These are phyloP conservation scores for Gadus macrocephalus DNA, from an alignment of 2,113 vertebrate species.

Conservation along the genomic window DNA sequence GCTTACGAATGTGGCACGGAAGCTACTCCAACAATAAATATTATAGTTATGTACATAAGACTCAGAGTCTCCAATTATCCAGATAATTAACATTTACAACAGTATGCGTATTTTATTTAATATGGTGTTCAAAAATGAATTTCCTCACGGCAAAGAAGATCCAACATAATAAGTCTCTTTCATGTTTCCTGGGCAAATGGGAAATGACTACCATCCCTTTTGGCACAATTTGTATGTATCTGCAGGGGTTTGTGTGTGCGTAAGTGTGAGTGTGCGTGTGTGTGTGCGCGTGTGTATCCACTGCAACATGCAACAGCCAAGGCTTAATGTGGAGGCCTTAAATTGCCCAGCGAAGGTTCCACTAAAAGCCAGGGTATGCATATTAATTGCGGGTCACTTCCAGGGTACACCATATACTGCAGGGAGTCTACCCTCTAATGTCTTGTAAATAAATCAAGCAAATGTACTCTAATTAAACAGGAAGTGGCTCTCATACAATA, in stretches of 20 bases:
- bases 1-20: too few relatives aligned
- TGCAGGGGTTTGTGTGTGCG: too few relatives aligned
- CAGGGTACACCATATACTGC: conserved; percentile 28
- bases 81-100: too few relatives aligned
- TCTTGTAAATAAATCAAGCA: conserved; percentile 48
- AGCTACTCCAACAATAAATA: too few relatives aligned
- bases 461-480: conserved; percentile 50
- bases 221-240: conserved; percentile 15
- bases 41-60: too few relatives aligned
- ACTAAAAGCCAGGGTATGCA: conserved; percentile 21
- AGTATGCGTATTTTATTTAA: conserved; percentile 17
- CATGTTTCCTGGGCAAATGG: conserved; percentile 13
- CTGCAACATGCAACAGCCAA: conserved; percentile 12
- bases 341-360: conserved; percentile 23
- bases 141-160: neutral
- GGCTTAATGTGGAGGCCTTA: neutral
- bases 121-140: conserved; percentile 12
- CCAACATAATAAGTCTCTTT: neutral
- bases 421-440: conserved; percentile 27
- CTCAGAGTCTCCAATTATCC: too few relatives aligned
- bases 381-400: conserved; percentile 45
- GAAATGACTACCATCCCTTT: neutral
- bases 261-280: too few relatives aligned
- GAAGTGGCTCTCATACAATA: conserved; percentile 42
- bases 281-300: neutral